phyloP scores from a whole-genome alignment of 2,888 invertebrate species.

The Tipula lateralis region DNA sequence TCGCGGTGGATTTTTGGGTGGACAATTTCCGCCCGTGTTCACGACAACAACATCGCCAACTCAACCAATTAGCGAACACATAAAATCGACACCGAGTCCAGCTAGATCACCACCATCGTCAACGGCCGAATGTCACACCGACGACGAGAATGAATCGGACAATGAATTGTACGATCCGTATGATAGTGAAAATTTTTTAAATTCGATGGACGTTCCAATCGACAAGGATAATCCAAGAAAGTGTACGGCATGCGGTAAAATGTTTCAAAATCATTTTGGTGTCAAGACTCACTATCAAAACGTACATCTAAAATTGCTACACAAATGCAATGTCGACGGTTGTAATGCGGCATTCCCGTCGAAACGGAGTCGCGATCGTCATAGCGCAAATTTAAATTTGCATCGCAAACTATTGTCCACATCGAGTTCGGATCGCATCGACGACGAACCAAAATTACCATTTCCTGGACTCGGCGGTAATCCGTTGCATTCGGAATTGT shows the following conservation, averaged over 20 bases:
- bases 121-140: slow-evolving; percentile 55
- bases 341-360: slow-evolving; percentile 94
- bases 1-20: slow-evolving; percentile 46
- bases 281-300: slow-evolving; percentile 94
- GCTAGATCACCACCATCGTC: slow-evolving; percentile 57
- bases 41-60: slow-evolving; percentile 50
- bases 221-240: slow-evolving; percentile 87
- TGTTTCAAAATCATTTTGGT: slow-evolving; percentile 89
- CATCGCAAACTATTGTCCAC: slow-evolving; percentile 84
- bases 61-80: background rate
- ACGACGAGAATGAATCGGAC: slow-evolving; percentile 56
- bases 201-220: slow-evolving; percentile 67
- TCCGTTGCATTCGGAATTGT: slow-evolving; percentile 71
- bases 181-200: slow-evolving; percentile 66
- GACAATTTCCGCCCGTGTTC: slow-evolving; percentile 50
- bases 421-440: slow-evolving; percentile 53
- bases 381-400: slow-evolving; percentile 84
- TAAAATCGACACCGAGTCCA: slow-evolving; percentile 49
- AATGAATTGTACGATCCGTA: slow-evolving; percentile 56
- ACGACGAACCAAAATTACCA: slow-evolving; percentile 48
- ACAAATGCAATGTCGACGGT: slow-evolving; percentile 90
- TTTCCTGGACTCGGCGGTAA: slow-evolving; percentile 53
- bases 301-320: slow-evolving; percentile 91
- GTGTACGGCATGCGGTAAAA: slow-evolving; percentile 88
- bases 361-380: slow-evolving; percentile 85